Base-by-base conservation (phyloP, 37 sponge, comb jelly and placozoan species). In the Eunapius fragilis region DNA sequence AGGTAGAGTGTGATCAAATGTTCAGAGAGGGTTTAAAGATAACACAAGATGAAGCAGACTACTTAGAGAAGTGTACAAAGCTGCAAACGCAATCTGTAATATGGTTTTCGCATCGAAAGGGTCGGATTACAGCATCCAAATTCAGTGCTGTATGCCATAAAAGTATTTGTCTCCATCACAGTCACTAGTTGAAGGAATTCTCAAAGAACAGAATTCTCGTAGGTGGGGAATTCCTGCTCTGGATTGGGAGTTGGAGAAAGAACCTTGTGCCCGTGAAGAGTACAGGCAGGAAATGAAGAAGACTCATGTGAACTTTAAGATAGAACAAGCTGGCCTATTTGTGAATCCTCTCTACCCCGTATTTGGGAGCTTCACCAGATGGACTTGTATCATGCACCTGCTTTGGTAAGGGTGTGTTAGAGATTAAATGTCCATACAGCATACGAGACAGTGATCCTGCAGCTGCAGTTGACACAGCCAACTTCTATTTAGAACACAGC, bases 321-420 rank as follows among this genome's bases (percentile, higher is more conserved):
- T 41, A 41, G 41, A 41, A 41, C 41, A 41, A 41, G 41, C 41
- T 41, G 41, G 41, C 41, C 41, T 41, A 41, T 41, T n/a, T n/a
- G n/a, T n/a, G n/a, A n/a, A n/a, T n/a, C n/a, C n/a, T n/a, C n/a
- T 41, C 41, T 86, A 47, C 74, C 87, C n/a, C 87, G 3, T 37
- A 86, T 73, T 32, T 86, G 26, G 87, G 87, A 25, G 80, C 87
- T 31, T 48, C 74, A 71, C 87, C 87, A 33, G 87, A 86, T 86
- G 87, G 87, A 12, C 22, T 79, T 7, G 32, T 86, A 22, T n/a
- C 36, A 4, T 86, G 87, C 71, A 74, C 69, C 19, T 80, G 80
- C 36, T 86, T 80, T 86, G 87, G 87, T 13, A 41, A 26, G 22
- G 87, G 87, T 36, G 50, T 86, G n/a, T 1, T 86, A 38, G 87